A percentile compares a stretch with the other conserved stretches of the same genome.
Conservation (phyloP, 2,113 vertebrate genomes). For the Aegotheles bennettii region DNA sequence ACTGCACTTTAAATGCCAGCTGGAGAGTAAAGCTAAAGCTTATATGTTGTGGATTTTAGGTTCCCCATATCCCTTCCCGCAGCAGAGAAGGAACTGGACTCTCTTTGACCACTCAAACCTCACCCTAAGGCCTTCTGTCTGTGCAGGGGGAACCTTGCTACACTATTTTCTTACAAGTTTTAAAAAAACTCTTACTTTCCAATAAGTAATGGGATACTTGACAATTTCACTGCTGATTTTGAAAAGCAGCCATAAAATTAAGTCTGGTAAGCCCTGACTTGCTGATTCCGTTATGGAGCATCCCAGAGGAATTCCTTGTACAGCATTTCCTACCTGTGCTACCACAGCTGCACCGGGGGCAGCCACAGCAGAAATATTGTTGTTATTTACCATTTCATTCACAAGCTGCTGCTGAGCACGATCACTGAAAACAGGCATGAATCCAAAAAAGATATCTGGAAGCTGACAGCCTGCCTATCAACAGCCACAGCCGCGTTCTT, state of each 20-base stretch:
- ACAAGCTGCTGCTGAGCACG: accelerated
- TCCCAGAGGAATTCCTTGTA: too few species aligned
- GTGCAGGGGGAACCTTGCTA: too few species aligned
- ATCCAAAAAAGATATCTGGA: accelerated
- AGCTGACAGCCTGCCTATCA: neutral
- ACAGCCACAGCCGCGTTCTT: too few species aligned
- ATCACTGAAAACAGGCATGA: neutral
- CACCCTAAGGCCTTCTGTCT: too few species aligned
- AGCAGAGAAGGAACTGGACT: neutral
- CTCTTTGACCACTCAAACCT: neutral
- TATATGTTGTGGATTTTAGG: neutral
- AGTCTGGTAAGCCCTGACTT: neutral
- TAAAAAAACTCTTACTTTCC: neutral
- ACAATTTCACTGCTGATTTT: neutral
- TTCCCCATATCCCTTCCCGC: neutral
- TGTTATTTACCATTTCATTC: neutral
- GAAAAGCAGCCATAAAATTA: neutral
- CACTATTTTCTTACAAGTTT: neutral
- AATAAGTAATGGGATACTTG: accelerated
- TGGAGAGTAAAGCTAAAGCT: neutral
- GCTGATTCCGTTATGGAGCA: neutral
- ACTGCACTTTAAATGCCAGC: neutral
- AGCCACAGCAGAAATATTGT: accelerated
- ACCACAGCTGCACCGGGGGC: neutral
- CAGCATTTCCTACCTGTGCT: neutral